Percentiles rank a stretch among this genome's conserved stretches.
phyloP scores from a whole-genome alignment of 64 coral and sea anemone species.

The Catalaphyllia jardinei region DNA sequence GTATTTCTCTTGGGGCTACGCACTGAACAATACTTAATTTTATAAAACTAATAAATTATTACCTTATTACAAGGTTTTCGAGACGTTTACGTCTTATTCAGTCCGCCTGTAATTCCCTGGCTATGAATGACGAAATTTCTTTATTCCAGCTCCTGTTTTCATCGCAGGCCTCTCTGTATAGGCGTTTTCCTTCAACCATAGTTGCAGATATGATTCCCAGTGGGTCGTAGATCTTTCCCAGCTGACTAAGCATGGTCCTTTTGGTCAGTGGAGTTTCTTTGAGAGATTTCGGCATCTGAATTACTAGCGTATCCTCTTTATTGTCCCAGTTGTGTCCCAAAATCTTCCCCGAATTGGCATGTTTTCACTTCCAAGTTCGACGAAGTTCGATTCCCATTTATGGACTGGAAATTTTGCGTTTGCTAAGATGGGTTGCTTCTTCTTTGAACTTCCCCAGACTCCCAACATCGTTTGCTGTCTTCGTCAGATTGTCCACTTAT shows the following conservation, averaged over 20 bases:
- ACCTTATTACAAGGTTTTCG: no score
- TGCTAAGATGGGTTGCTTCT: conserved; percentile 10
- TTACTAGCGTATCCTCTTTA: not conserved
- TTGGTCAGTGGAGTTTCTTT: conserved; percentile 17
- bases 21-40: no score
- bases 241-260: not conserved
- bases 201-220: conserved; percentile 35
- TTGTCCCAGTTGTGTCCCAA: conserved; percentile 12
- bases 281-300: not conserved
- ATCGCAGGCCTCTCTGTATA: conserved; percentile 35
- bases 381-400: conserved; percentile 40
- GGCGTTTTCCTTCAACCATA: conserved; percentile 16
- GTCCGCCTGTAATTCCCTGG: not conserved
- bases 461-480: not conserved
- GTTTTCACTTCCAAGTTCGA: not conserved
- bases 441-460: conserved; percentile 15
- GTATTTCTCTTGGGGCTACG: no score
- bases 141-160: conserved; percentile 14
- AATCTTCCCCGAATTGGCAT: conserved; percentile 6
- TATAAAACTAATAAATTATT: no score
- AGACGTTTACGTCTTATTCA: no score
- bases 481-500: conserved; percentile 37
- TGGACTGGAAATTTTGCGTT: conserved; percentile 9
- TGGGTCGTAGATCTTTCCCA: conserved; percentile 38
- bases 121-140: not conserved